Conservation (phyloP, 2,797 vertebrate species). For the Clarias platycephalus region DNA sequence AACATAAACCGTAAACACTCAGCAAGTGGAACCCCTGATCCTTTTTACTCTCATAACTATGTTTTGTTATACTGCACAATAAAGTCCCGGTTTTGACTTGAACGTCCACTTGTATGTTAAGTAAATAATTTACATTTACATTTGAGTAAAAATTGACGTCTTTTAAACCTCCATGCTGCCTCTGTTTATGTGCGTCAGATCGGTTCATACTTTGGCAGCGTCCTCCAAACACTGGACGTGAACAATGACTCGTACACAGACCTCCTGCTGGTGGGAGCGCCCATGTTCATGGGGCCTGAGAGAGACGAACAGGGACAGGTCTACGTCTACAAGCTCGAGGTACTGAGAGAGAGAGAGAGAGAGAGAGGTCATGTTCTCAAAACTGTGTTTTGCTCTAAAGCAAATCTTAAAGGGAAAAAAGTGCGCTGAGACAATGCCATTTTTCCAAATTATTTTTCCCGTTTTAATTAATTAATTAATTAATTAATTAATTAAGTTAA, state of each 20-base stretch:
- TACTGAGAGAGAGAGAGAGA: conserved; percentile 54
- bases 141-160: background rate
- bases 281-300: conserved; percentile 94
- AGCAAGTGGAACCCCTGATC: too few species aligned
- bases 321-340: conserved; percentile 87
- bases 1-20: too few species aligned
- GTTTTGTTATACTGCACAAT: too few species aligned
- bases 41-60: too few species aligned
- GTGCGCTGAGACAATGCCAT: background rate
- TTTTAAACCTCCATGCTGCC: background rate
- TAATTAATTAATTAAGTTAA: too few species aligned
- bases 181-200: conserved; percentile 74
- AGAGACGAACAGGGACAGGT: conserved; percentile 94
- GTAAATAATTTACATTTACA: background rate
- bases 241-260: conserved; percentile 86
- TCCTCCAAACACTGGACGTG: conserved; percentile 87
- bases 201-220: conserved; percentile 95
- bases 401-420: background rate
- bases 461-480: background rate
- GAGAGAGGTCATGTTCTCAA: background rate
- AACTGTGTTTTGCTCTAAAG: background rate
- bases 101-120: too few species aligned
- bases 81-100: too few species aligned
- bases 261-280: conserved; percentile 88
- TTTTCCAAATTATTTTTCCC: background rate